phyloP scores from a whole-genome alignment of 2,113 vertebrate genomes.

The Erpornis zantholeuca region DNA sequence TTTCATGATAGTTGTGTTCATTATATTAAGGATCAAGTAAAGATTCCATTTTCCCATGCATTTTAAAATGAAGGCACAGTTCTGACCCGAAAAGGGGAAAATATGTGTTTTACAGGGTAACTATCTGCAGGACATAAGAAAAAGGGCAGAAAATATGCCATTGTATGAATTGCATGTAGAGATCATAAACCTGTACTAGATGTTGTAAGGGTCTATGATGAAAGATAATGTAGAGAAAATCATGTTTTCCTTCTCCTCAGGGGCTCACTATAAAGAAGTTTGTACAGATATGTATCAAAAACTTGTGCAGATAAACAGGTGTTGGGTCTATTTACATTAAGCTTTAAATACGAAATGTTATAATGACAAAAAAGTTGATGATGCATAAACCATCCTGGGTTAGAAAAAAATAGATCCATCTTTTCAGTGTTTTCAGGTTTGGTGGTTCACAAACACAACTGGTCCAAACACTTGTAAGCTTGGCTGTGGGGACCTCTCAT shows the following conservation, averaged over 20 bases:
- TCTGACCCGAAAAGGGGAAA: background rate
- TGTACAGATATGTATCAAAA: background rate
- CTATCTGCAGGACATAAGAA: background rate
- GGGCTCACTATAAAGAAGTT: background rate
- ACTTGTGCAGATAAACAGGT: background rate
- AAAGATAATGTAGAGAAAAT: background rate
- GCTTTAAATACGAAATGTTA: background rate
- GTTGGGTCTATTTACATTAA: background rate
- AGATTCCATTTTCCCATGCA: background rate
- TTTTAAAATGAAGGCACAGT: background rate
- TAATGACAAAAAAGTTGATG: background rate
- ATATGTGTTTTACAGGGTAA: background rate
- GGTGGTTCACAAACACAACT: background rate
- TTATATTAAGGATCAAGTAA: background rate
- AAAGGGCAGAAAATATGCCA: background rate
- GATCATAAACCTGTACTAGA: background rate
- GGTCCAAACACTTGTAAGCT: background rate
- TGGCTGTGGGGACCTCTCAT: background rate
- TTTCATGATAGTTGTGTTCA: background rate
- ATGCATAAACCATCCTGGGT: rapidly evolving
- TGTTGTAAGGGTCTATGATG: background rate
- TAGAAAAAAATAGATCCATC: background rate
- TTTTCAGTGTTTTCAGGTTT: background rate
- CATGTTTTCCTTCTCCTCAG: background rate
- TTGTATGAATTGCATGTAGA: background rate